Percentiles rank a stretch among this genome's conserved stretches.
Evolutionary conservation across 2,113 vertebrate species (phyloP).

Genomic region (Ictalurus furcatus): DNA sequence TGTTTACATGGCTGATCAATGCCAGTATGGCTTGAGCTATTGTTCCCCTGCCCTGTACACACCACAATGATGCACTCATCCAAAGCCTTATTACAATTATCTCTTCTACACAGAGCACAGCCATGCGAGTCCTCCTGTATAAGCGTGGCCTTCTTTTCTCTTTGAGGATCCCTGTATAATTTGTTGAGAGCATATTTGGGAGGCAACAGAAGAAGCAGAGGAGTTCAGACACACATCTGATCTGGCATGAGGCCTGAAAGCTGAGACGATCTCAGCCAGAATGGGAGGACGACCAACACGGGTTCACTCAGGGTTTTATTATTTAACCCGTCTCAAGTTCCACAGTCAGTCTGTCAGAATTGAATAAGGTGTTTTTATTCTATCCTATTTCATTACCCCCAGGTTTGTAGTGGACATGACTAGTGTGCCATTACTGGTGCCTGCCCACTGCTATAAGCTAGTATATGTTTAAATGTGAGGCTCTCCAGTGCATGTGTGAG

Average conservation of each 20-base stretch:
- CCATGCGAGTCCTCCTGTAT: slow-evolving; percentile 60
- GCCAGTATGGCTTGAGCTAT: slow-evolving; percentile 51
- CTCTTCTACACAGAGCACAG: slow-evolving; percentile 63
- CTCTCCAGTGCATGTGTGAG: slow-evolving; percentile 41
- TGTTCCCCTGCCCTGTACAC: slow-evolving; percentile 54
- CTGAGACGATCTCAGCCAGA: slow-evolving; percentile 56
- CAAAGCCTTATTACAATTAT: slow-evolving; percentile 61
- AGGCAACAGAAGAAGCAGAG: slow-evolving; percentile 59
- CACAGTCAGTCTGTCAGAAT: slow-evolving; percentile 51
- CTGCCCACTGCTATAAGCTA: slow-evolving; percentile 36
- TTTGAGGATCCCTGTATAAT: slow-evolving; percentile 59
- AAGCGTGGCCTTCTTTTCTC: slow-evolving; percentile 42
- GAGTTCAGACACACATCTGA: slow-evolving; percentile 58
- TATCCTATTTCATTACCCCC: slow-evolving; percentile 38
- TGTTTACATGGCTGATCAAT: slow-evolving; percentile 61
- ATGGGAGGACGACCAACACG: slow-evolving; percentile 50
- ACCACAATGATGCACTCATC: slow-evolving; percentile 55
- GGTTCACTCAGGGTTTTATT: slow-evolving; percentile 56
- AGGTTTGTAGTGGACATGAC: slow-evolving; percentile 54
- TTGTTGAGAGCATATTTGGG: slow-evolving; percentile 65
- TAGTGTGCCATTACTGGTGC: slow-evolving; percentile 43
- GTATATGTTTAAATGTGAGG: slow-evolving; percentile 38
- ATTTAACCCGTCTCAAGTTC: slow-evolving; percentile 15
- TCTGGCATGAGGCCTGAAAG: slow-evolving; percentile 64
- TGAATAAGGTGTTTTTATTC: slow-evolving; percentile 32